Percentiles rank a stretch among this genome's conserved stretches.
phyloP scores from a whole-genome alignment of 2,888 invertebrate genomes.

The Leistus spinibarbis region DNA sequence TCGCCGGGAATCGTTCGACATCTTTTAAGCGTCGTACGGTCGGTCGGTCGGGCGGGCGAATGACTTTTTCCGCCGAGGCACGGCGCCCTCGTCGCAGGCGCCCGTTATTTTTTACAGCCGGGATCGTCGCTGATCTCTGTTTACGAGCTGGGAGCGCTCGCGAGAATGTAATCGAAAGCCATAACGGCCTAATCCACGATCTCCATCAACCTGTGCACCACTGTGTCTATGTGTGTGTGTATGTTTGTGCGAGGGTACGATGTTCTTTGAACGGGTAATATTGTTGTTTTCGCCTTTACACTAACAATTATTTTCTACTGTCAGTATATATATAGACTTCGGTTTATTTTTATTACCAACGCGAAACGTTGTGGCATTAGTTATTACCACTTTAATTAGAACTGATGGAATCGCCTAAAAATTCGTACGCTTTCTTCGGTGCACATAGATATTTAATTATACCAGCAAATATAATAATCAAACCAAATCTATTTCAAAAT shows the following conservation, averaged over 20 bases:
- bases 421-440: no score
- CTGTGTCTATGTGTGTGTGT: background rate
- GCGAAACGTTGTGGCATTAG: background rate
- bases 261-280: background rate
- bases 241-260: background rate
- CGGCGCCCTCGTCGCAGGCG: constrained; percentile 2
- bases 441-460: no score
- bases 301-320: background rate
- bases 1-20: constrained; percentile 5
- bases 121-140: constrained; percentile 36
- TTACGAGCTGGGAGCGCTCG: constrained; percentile 22
- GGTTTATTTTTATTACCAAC: background rate
- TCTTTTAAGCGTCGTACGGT: constrained; percentile 17
- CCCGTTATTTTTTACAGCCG: constrained; percentile 38
- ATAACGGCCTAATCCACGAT: constrained; percentile 31
- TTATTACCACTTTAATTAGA: background rate
- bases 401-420: no score
- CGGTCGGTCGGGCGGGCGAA: no score
- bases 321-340: no score
- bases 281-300: background rate
- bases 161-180: constrained; percentile 34
- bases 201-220: constrained; percentile 19
- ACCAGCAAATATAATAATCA: no score
- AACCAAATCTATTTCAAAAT: no score
- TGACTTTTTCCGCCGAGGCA: background rate